Conservation (phyloP, 2,888 invertebrate genomes). For the Hesperia comma region DNA sequence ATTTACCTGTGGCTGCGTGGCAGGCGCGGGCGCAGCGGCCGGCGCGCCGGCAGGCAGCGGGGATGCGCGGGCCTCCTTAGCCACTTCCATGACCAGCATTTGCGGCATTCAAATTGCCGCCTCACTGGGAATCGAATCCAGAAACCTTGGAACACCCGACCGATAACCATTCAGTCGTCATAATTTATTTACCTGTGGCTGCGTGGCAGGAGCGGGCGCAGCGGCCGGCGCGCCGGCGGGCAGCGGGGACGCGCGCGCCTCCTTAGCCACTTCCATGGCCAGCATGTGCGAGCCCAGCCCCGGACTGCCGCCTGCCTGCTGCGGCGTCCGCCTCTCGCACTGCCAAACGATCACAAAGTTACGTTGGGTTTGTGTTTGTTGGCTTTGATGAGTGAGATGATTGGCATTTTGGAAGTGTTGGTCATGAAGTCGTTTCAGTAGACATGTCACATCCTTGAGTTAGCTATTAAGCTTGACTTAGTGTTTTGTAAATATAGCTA, state of each 20-base stretch:
- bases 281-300: slow-evolving; percentile 81
- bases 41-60: slow-evolving; percentile 70
- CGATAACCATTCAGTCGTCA: no score
- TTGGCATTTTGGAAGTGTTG: no score
- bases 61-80: slow-evolving; percentile 86
- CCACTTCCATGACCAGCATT: slow-evolving; percentile 94
- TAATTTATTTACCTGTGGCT: slow-evolving; percentile 70
- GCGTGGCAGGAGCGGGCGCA: slow-evolving; percentile 59
- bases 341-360: slow-evolving; percentile 41
- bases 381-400: no score
- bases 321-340: slow-evolving; percentile 81
- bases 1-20: slow-evolving; percentile 69
- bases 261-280: slow-evolving; percentile 89
- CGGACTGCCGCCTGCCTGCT: slow-evolving; percentile 75
- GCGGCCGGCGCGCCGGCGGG: slow-evolving; percentile 65
- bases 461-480: no score
- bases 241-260: slow-evolving; percentile 78
- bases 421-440: no score
- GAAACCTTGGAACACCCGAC: no score
- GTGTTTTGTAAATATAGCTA: no score
- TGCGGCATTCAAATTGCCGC: slow-evolving; percentile 72
- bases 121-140: no score
- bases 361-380: no score
- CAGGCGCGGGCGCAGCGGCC: slow-evolving; percentile 56
- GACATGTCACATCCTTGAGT: no score